A percentile compares a stretch with the other conserved stretches of the same genome.
Conservation (phyloP, 2,113 vertebrate genomes). For the Lagenorhynchus albirostris region DNA sequence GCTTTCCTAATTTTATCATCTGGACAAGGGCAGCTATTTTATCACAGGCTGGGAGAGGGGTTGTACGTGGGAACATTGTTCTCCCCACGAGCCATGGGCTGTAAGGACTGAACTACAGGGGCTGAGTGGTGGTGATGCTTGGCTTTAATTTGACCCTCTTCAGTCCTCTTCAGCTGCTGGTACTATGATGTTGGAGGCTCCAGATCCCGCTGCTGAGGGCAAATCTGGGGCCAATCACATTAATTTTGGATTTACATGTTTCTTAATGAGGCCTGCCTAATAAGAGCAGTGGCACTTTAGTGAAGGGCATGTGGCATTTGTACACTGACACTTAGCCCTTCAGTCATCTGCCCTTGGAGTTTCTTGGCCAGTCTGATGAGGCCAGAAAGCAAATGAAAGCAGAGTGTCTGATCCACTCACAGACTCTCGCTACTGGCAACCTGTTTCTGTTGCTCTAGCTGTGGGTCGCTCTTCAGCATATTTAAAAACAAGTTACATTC, state of each 20-base stretch:
- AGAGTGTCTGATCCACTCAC: neutral
- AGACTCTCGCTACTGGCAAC: accelerated
- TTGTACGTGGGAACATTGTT: accelerated
- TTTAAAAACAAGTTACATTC: neutral
- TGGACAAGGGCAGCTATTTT: neutral
- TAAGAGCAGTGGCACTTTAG: accelerated
- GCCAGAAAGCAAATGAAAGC: neutral
- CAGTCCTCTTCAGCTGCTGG: neutral
- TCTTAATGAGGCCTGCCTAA: neutral
- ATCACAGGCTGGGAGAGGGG: neutral
- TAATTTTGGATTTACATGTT: neutral
- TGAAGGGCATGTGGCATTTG: accelerated
- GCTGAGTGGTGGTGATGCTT: neutral
- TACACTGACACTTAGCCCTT: neutral
- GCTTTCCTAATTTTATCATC: neutral
- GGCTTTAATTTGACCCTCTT: neutral
- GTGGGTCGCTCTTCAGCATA: neutral
- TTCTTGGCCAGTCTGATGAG: neutral
- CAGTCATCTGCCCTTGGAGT: accelerated
- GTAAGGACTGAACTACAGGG: neutral
- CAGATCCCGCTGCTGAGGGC: neutral
- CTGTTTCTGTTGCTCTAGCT: neutral
- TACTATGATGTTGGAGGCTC: accelerated
- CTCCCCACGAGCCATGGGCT: neutral
- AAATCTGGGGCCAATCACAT: neutral